Conservation (phyloP, 2,113 vertebrate species). For the Erpornis zantholeuca region DNA sequence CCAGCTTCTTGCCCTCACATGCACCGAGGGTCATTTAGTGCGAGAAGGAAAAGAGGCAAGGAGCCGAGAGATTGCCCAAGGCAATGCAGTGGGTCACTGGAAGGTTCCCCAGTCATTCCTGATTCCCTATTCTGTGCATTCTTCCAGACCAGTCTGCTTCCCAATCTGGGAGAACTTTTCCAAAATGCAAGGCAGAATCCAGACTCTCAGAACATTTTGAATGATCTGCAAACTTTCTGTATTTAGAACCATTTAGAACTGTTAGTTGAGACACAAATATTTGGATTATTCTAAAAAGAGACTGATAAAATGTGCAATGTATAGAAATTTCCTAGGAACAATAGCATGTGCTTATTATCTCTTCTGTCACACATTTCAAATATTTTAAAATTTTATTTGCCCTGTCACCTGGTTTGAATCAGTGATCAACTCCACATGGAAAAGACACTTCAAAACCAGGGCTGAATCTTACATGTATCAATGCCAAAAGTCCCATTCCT, state of each 20-base stretch:
- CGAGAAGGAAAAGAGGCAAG: neutral
- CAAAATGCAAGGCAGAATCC: slow-evolving; percentile 54
- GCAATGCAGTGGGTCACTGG: neutral
- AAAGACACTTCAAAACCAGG: neutral
- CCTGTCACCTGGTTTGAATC: slow-evolving; percentile 52
- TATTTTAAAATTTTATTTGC: slow-evolving; percentile 36
- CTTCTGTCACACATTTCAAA: slow-evolving; percentile 49
- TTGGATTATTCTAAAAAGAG: slow-evolving; percentile 29
- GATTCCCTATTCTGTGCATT: neutral
- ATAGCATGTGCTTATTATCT: slow-evolving; percentile 42
- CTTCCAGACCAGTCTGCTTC: slow-evolving; percentile 15
- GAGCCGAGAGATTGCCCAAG: neutral
- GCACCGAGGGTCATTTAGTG: neutral
- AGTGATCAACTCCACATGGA: slow-evolving; percentile 22
- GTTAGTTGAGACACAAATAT: slow-evolving; percentile 56
- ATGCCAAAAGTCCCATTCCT: neutral
- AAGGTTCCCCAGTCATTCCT: neutral
- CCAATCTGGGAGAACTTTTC: slow-evolving; percentile 55
- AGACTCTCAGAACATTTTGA: slow-evolving; percentile 58
- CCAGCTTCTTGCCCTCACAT: neutral
- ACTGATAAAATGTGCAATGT: neutral
- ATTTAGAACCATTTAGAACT: slow-evolving; percentile 66
- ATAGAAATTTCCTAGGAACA: slow-evolving; percentile 59
- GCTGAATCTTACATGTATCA: neutral
- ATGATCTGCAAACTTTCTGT: slow-evolving; percentile 60